Percentiles rank a stretch among this genome's conserved stretches.
Evolutionary conservation across 2,888 invertebrate species (phyloP).

Genomic region (Diogma glabrata): DNA sequence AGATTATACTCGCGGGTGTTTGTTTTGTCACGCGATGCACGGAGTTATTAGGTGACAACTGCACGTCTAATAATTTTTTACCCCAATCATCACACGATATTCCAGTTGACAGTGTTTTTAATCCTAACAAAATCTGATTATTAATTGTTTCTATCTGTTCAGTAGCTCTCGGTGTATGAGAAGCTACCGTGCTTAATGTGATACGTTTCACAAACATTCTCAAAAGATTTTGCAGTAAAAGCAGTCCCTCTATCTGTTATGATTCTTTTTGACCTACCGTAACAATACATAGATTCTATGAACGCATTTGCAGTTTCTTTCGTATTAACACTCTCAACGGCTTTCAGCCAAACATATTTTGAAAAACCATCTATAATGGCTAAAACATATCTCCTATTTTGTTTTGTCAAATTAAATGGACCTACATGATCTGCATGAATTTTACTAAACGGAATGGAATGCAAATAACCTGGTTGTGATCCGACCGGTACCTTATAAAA

Average conservation of each 20-base stretch:
- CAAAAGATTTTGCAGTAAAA: too few relatives aligned
- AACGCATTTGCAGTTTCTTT: background rate
- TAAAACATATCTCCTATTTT: background rate
- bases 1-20: too few relatives aligned
- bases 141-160: too few relatives aligned
- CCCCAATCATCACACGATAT: too few relatives aligned
- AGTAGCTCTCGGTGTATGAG: too few relatives aligned
- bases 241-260: background rate
- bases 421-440: background rate
- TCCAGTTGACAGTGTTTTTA: too few relatives aligned
- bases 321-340: background rate
- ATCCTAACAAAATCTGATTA: too few relatives aligned
- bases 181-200: too few relatives aligned
- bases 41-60: too few relatives aligned
- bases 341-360: background rate
- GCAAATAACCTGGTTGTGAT: background rate
- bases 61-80: too few relatives aligned
- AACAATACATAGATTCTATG: background rate
- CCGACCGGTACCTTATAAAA: slow-evolving; percentile 1
- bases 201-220: too few relatives aligned
- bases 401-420: background rate
- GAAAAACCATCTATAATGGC: background rate
- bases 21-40: too few relatives aligned
- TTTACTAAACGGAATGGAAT: background rate
- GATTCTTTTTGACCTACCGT: background rate